phyloP scores from a whole-genome alignment of 2,888 invertebrate species.

The Keiferia lycopersicella region DNA sequence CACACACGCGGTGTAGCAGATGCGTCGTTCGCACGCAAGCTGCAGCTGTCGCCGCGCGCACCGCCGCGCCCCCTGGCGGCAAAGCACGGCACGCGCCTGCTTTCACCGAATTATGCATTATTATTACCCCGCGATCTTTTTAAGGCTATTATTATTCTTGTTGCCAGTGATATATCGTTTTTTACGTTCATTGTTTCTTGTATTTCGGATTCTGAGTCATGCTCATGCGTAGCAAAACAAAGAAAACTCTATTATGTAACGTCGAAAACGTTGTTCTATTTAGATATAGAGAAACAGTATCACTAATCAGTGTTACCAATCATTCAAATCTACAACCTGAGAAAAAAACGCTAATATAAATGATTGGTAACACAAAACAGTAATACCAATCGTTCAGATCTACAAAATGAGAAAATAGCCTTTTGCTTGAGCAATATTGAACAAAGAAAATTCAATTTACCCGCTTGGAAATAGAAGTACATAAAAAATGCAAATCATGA shows the following conservation, averaged over 20 bases:
- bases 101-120: constrained; percentile 77
- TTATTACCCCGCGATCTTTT: constrained; percentile 52
- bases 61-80: constrained; percentile 58
- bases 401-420: neutral
- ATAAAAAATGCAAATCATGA: neutral
- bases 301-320: neutral
- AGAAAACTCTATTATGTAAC: no score
- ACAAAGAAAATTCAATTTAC: constrained; percentile 5
- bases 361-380: no score
- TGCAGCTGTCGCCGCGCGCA: constrained; percentile 49
- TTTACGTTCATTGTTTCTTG: neutral
- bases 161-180: constrained; percentile 20
- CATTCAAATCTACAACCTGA: neutral
- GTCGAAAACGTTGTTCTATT: no score
- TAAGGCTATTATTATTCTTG: constrained; percentile 22
- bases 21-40: constrained; percentile 71
- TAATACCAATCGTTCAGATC: neutral
- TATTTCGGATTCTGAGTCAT: neutral
- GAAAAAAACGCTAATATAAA: no score
- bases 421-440: neutral
- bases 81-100: constrained; percentile 74
- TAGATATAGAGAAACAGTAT: neutral
- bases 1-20: constrained; percentile 58
- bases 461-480: constrained; percentile 1
- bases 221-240: no score